phyloP scores from a whole-genome alignment of 53 echinoderm and acorn worm genomes.

The Arbacia lixula region DNA sequence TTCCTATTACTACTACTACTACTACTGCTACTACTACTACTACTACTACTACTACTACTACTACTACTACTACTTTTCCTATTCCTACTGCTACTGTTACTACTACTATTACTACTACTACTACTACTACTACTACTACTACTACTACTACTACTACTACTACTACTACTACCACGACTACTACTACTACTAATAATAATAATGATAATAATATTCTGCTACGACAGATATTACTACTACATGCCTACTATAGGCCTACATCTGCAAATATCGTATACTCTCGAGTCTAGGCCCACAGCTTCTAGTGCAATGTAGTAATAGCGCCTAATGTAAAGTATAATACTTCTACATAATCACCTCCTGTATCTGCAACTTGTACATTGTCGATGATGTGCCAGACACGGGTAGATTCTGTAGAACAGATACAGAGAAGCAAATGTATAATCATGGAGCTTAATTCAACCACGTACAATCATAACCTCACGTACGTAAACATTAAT shows the following conservation, averaged over 20 bases:
- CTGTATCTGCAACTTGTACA: conserved; percentile 1
- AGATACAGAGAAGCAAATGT: background rate
- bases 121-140: background rate
- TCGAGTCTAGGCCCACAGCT: no score
- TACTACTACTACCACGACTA: background rate
- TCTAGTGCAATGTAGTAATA: no score
- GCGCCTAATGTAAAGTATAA: no score
- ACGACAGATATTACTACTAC: no score
- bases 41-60: background rate
- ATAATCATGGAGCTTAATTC: no score
- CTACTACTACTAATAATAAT: background rate
- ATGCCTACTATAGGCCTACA: no score
- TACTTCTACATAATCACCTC: no score
- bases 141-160: background rate
- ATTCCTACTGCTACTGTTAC: background rate
- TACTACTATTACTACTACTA: conserved; percentile 7
- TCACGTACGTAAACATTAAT: no score
- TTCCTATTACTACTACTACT: background rate
- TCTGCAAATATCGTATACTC: no score
- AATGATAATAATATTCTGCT: background rate
- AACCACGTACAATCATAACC: no score
- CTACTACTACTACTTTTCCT: background rate
- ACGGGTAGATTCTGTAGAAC: background rate
- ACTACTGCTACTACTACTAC: background rate
- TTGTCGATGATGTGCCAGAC: background rate